A percentile compares a stretch with the other conserved stretches of the same genome.
These are phyloP conservation scores for Bombycilla garrulus DNA, from an alignment of 2,113 vertebrate species.

Conservation along the genomic window DNA sequence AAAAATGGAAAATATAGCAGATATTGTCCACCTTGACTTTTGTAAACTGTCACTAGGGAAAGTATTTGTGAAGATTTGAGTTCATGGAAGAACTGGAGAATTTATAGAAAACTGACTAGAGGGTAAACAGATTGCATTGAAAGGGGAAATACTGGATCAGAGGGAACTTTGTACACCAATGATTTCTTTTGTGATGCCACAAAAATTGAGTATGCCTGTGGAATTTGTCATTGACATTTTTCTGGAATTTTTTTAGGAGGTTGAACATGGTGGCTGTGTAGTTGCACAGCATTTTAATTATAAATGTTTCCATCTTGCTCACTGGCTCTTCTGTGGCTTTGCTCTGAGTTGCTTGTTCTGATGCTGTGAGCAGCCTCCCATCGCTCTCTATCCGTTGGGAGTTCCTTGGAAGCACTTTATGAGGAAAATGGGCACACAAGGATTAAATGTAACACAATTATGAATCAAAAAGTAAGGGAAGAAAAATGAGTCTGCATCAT, in stretches of 20 bases:
- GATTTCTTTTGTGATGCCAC: not conserved
- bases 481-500: not conserved
- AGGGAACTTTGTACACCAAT: fast-evolving
- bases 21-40: not conserved
- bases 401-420: not conserved
- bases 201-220: not conserved
- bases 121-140: not conserved
- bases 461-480: not conserved
- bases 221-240: not conserved
- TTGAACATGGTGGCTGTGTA: not conserved
- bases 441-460: not conserved
- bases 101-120: not conserved
- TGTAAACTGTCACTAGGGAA: not conserved
- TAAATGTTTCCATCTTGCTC: not conserved
- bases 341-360: not conserved
- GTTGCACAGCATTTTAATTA: not conserved
- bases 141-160: not conserved
- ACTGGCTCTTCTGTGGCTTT: not conserved
- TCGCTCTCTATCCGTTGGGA: fast-evolving
- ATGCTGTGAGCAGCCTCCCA: not conserved
- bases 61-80: not conserved
- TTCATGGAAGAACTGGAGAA: not conserved
- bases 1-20: not conserved
- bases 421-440: not conserved
- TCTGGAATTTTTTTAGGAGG: not conserved